Evolutionary conservation across 2,797 vertebrate genomes (phyloP).

Genomic region (Leptoclinus maculatus): DNA sequence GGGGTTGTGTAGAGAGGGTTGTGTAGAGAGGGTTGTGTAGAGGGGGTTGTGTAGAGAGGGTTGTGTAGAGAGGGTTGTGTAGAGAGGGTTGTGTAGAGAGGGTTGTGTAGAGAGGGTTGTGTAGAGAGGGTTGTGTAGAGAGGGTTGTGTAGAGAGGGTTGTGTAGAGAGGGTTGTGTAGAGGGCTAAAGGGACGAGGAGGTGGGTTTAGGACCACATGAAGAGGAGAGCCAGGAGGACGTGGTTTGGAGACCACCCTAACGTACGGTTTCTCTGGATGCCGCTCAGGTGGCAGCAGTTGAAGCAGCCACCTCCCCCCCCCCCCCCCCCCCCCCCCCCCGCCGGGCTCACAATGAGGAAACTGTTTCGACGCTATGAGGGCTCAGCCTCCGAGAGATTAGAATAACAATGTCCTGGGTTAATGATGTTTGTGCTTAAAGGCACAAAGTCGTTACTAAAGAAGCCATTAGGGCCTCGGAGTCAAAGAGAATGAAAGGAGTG

Average conservation of each 20-base stretch:
- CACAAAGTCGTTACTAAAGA: slow-evolving; percentile 75
- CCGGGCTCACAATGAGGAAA: slow-evolving; percentile 72
- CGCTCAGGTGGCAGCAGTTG: slow-evolving; percentile 58
- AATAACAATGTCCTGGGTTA: slow-evolving; percentile 81
- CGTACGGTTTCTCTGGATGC: slow-evolving; percentile 42
- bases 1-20: not conserved
- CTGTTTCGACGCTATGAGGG: slow-evolving; percentile 69
- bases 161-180: not conserved
- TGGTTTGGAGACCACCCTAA: slow-evolving; percentile 65
- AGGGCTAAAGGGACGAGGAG: not conserved
- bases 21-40: not conserved
- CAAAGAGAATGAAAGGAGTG: slow-evolving; percentile 56
- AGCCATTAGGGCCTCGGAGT: slow-evolving; percentile 70
- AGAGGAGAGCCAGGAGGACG: slow-evolving; percentile 59
- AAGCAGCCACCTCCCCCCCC: slow-evolving; percentile 43
- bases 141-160: not conserved
- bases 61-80: not conserved
- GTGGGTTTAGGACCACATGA: slow-evolving; percentile 50
- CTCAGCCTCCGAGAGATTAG: slow-evolving; percentile 77
- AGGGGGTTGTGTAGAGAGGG: not conserved
- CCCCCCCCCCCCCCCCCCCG: slow-evolving; percentile 38
- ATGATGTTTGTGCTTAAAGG: slow-evolving; percentile 78
- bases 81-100: not conserved
- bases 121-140: not conserved
- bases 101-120: not conserved